Evolutionary conservation across 2,797 vertebrate species (phyloP), one percentile per base, ranked within the genome.

Genomic region (Megalops cyprinoides): DNA sequence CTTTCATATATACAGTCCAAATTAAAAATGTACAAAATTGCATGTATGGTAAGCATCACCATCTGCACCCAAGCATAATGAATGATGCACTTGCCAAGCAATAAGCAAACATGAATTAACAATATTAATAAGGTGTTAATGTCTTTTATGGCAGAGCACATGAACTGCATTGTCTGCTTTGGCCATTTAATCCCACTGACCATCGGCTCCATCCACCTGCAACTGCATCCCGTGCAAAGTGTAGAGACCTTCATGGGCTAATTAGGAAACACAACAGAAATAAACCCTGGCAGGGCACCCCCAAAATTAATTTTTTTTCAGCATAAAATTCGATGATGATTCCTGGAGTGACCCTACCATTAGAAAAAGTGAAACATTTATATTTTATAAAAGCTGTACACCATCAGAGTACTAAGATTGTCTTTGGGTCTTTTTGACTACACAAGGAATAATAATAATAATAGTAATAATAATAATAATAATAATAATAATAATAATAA

Each of bases 251-350:
- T 93, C 91, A 92, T 88, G 87, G 90, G 90, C 93, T 96, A 94
- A 96, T 95, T 95, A 94, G 95, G 94, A 95, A 93, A 93, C 91
- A 93, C 91, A 95, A 93, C 91, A 87, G 94, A 94, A 94, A 95
- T 95, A 95, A 95, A 94, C 92, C 89, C 94, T 94, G 93, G 94
- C 92, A 95, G 93, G 94, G 92, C 93, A 23, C n/a, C n/a, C n/a
- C n/a, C n/a, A n/a, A n/a, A n/a, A n/a, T n/a, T n/a, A n/a, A n/a
- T n/a, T n/a, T n/a, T n/a, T n/a, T n/a, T n/a, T n/a, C n/a, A n/a
- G n/a, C n/a, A n/a, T n/a, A n/a, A n/a, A n/a, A n/a, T n/a, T n/a
- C n/a, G n/a, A n/a, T n/a, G n/a, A n/a, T n/a, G n/a, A n/a, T n/a
- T n/a, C n/a, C n/a, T n/a, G n/a, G n/a, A n/a, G n/a, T n/a, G n/a